These are phyloP conservation scores for Aleiodes sp. DNA, from an alignment of 1,140 invertebrate genomes.

Conservation along the genomic window DNA sequence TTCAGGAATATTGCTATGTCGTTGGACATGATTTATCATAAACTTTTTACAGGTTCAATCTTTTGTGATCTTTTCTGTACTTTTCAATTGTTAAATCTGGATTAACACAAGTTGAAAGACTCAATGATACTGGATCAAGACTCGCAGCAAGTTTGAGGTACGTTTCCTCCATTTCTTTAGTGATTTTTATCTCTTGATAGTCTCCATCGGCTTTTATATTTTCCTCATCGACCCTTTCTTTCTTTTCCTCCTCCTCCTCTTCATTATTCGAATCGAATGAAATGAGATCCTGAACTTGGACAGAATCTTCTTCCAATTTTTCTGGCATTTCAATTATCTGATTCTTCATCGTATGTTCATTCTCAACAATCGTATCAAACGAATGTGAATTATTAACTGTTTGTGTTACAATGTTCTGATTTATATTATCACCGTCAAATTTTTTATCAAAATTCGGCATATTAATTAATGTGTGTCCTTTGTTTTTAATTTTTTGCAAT, in stretches of 20 bases:
- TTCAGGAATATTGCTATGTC: conserved; percentile 43
- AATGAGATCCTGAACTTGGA: conserved; percentile 24
- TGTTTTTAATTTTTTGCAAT: conserved; percentile 7
- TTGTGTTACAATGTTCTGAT: not conserved
- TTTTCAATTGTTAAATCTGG: conserved; percentile 60
- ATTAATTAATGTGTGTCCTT: conserved; percentile 23
- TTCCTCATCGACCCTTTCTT: too few relatives aligned
- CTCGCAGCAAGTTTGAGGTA: conserved; percentile 62
- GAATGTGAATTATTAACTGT: not conserved
- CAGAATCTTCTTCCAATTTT: not conserved
- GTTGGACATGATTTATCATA: conserved; percentile 48
- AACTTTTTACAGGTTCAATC: conserved; percentile 44
- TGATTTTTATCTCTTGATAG: conserved; percentile 54
- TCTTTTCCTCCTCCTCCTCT: conserved; percentile 33
- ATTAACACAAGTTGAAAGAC: conserved; percentile 40
- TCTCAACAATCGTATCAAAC: not conserved
- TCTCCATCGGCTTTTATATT: not conserved
- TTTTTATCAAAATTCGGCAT: conserved; percentile 1
- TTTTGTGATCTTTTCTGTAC: conserved; percentile 59
- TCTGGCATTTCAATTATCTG: not conserved
- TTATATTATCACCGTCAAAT: not conserved
- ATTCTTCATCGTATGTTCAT: not conserved
- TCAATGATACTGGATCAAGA: conserved; percentile 51
- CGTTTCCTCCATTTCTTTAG: conserved; percentile 63
- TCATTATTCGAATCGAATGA: conserved; percentile 57